Evolutionary conservation across 2,888 invertebrate genomes (phyloP).

Genomic region (Tetrapedia diversipes): DNA sequence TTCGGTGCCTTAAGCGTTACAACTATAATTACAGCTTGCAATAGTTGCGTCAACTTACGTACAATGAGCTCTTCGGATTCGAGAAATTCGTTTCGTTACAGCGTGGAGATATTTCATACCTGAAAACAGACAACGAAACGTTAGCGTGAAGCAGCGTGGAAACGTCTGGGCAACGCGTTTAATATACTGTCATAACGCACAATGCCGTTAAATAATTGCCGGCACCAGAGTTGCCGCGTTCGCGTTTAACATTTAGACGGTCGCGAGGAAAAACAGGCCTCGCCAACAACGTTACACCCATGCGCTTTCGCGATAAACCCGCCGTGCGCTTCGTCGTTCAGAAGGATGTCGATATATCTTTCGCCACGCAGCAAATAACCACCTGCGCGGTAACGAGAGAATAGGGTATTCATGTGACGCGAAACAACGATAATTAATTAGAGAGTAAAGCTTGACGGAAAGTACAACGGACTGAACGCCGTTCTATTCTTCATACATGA

Average conservation of each 20-base stretch:
- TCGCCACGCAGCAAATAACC: constrained; percentile 34
- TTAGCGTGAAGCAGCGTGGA: not conserved
- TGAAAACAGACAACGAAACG: constrained; percentile 22
- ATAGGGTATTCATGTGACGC: constrained; percentile 38
- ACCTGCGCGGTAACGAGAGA: constrained; percentile 34
- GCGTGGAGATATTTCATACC: constrained; percentile 15
- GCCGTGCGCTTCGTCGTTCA: constrained; percentile 17
- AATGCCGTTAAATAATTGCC: constrained; percentile 31
- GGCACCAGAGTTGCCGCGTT: not conserved
- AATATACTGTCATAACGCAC: constrained; percentile 36
- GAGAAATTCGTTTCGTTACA: not conserved
- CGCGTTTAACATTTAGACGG: constrained; percentile 32
- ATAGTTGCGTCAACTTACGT: constrained; percentile 22
- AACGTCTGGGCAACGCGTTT: not conserved
- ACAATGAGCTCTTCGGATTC: constrained; percentile 3
- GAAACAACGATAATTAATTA: constrained; percentile 42
- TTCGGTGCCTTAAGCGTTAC: not conserved
- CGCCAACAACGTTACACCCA: constrained; percentile 24
- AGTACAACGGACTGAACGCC: not conserved
- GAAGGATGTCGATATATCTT: constrained; percentile 50
- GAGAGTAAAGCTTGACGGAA: constrained; percentile 1
- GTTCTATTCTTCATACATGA: not conserved
- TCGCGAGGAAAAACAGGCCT: constrained; percentile 46
- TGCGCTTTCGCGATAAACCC: constrained; percentile 8
- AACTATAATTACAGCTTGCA: not conserved